These are phyloP conservation scores for Otocyon megalotis DNA, from an alignment of 2,113 vertebrate species.

Conservation along the genomic window DNA sequence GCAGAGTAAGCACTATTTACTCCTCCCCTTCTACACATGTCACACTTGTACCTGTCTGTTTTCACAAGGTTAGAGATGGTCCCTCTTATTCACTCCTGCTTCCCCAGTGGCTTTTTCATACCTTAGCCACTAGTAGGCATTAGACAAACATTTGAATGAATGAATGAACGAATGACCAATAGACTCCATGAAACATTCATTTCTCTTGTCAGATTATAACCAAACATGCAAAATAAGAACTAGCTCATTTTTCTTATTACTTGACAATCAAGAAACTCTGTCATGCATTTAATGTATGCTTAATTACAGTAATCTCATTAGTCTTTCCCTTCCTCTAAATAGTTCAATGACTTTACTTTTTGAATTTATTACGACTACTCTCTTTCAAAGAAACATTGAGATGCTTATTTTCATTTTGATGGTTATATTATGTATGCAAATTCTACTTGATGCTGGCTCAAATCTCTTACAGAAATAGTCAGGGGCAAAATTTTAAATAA, in stretches of 20 bases:
- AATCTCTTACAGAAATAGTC: not conserved
- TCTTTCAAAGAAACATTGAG: not conserved
- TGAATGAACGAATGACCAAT: not conserved
- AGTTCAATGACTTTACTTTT: conserved; percentile 35
- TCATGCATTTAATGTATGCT: not conserved
- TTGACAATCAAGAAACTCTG: conserved; percentile 44
- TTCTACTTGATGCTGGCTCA: not conserved
- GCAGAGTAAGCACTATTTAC: not conserved
- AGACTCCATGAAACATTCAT: not conserved
- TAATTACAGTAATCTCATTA: conserved; percentile 27
- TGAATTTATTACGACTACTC: not conserved
- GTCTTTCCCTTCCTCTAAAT: not conserved
- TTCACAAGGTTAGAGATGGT: not conserved
- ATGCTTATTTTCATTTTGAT: not conserved
- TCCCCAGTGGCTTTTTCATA: not conserved
- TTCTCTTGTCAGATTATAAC: not conserved
- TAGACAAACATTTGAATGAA: not conserved
- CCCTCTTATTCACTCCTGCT: not conserved
- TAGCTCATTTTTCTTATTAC: not conserved
- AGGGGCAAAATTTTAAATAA: conserved; percentile 32
- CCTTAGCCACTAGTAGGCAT: not conserved
- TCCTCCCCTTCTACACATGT: not conserved
- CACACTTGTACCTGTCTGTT: not conserved
- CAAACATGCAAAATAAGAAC: not conserved
- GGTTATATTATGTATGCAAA: not conserved